phyloP scores from a whole-genome alignment of 2,888 invertebrate species.

The Ferrisia virgata region DNA sequence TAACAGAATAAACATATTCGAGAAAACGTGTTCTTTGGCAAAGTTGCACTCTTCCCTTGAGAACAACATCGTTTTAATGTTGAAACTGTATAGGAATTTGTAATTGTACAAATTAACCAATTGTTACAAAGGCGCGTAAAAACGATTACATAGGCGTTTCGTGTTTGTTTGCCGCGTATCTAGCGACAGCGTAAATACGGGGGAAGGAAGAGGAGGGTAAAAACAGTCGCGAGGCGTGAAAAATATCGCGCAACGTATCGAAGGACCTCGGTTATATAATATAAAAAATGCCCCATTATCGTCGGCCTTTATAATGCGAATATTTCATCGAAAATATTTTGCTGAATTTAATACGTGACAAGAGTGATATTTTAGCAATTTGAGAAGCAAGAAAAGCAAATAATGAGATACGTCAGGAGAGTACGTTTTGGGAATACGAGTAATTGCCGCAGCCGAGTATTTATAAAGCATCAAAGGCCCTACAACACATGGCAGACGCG shows the following conservation, averaged over 20 bases:
- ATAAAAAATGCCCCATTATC: not conserved
- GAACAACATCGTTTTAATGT: not conserved
- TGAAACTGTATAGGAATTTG: conserved; percentile 2
- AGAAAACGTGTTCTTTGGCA: conserved; percentile 3
- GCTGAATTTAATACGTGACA: conserved; percentile 16
- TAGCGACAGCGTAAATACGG: not conserved
- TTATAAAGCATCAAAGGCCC: conserved; percentile 25
- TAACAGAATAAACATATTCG: conserved; percentile 2
- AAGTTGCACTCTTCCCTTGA: not conserved
- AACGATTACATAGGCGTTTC: not conserved
- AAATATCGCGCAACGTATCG: not conserved
- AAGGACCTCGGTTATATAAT: not conserved
- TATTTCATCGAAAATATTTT: conserved; percentile 11
- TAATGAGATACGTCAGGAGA: conserved; percentile 20
- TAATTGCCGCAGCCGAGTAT: conserved; percentile 23
- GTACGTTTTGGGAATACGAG: conserved; percentile 30
- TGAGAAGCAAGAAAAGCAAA: conserved; percentile 26
- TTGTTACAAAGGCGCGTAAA: not conserved
- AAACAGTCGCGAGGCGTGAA: not conserved
- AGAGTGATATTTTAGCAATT: conserved; percentile 28
- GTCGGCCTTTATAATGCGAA: not conserved
- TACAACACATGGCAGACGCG: conserved; percentile 23
- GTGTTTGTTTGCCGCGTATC: not conserved
- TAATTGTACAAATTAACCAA: not conserved
- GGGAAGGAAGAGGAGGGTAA: not conserved